Conservation (phyloP, 2,888 invertebrate genomes). For the Lasioglossum oenotherae region DNA sequence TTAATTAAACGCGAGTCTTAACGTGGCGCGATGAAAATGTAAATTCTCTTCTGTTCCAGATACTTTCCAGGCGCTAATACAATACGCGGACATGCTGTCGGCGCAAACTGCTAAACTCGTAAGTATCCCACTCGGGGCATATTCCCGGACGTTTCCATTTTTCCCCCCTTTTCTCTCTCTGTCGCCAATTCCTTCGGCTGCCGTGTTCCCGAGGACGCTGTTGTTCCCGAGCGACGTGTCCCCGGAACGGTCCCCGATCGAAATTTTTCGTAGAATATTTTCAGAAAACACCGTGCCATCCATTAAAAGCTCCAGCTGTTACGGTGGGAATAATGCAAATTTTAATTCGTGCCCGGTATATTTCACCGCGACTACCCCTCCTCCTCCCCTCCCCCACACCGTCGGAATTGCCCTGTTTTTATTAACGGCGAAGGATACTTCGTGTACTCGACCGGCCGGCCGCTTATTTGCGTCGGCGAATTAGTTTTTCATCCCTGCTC, state of each 20-base stretch:
- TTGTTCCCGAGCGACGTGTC: not conserved
- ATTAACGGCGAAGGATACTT: constrained; percentile 15
- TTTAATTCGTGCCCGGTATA: constrained; percentile 40
- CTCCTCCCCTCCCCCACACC: not conserved
- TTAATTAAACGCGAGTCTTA: not conserved
- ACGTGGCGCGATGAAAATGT: not conserved
- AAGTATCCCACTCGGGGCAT: constrained; percentile 84
- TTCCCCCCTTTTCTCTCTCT: not conserved
- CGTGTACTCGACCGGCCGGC: not conserved
- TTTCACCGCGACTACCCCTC: constrained; percentile 4
- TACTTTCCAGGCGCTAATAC: constrained; percentile 99
- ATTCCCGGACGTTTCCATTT: not conserved
- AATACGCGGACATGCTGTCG: constrained; percentile 98
- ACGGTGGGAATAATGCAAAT: constrained; percentile 47
- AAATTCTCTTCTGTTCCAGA: constrained; percentile 87
- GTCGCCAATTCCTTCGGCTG: not conserved
- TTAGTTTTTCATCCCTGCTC: constrained; percentile 1
- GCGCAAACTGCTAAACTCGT: constrained; percentile 98
- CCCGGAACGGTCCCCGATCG: constrained; percentile 35
- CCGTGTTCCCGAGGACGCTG: not conserved
- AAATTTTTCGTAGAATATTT: constrained; percentile 60
- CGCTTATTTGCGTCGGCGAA: not conserved
- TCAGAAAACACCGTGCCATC: constrained; percentile 35
- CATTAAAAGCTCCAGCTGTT: constrained; percentile 46
- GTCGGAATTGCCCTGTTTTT: constrained; percentile 15